Evolutionary conservation across 2,888 invertebrate genomes (phyloP), one percentile per base, ranked within the genome.

Genomic region (Urechis unicinctus): DNA sequence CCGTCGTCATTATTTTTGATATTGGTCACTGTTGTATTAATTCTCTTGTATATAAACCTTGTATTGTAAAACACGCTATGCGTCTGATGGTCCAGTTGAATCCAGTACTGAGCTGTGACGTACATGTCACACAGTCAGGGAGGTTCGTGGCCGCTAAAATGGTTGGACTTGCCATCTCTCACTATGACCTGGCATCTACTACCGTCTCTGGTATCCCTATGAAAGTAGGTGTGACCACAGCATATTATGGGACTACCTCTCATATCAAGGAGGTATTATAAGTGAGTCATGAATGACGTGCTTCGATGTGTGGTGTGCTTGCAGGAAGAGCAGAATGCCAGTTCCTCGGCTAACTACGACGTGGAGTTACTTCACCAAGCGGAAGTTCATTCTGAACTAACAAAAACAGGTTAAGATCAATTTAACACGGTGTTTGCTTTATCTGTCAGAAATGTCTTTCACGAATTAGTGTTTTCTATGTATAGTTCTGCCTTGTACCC

Each of bases 161-260:
- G 59, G 72, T 78, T 3, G 68, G 74, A 43, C 63, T 79, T 24
- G 75, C 74, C 3, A 74, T 80, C 59, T 67, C 86, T 2, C 95
- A 97, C 75, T 96, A 92, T 69, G 86, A 89, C 73, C 81, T 98
- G 47, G 89, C 93, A 0, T 92, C 91, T 57, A 98, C 97, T 1
- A 96, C 96, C 0, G 96, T 98, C 0, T 95, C 95, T 4, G 96
- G 69, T 2, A 97, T 97, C 68, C 98, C 98, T 1, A 98, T 98
- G 98, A 98, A 98, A 74, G 81, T 36, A 17, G 9, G 36, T 36
- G 36, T 36, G 36, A 9, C 36, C 36, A 36, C n/a, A n/a, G n/a
- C n/a, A n/a, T n/a, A n/a, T n/a, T n/a, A n/a, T n/a, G n/a, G n/a
- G n/a, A n/a, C n/a, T n/a, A n/a, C n/a, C n/a, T n/a, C n/a, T n/a